These are phyloP conservation scores for Pollenia labialis DNA, from an alignment of 2,888 invertebrate species.

Conservation along the genomic window DNA sequence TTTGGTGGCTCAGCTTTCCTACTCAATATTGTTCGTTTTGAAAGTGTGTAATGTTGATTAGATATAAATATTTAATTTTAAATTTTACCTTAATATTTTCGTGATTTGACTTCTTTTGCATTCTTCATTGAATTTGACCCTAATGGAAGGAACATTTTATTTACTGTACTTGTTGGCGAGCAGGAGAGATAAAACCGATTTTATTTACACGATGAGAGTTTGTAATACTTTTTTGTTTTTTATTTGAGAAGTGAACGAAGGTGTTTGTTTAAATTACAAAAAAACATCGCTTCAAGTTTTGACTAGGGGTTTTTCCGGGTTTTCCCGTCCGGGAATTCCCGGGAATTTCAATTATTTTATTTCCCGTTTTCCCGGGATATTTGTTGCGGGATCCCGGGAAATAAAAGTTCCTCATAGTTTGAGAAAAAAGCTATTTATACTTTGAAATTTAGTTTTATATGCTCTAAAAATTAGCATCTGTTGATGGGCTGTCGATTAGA, in stretches of 20 bases:
- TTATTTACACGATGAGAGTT: not conserved
- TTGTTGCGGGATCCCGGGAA: no score
- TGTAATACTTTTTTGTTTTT: not conserved
- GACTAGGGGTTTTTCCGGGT: no score
- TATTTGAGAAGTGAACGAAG: not conserved
- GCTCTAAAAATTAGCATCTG: no score
- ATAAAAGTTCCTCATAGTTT: no score
- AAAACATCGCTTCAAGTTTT: no score
- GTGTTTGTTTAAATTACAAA: not conserved
- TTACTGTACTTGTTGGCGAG: not conserved
- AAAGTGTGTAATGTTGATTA: constrained; percentile 61
- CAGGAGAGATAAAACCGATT: not conserved
- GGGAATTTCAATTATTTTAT: no score
- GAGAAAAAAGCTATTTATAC: no score
- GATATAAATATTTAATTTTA: constrained; percentile 69
- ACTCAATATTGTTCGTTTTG: constrained; percentile 19
- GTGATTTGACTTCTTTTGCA: not conserved
- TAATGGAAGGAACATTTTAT: constrained; percentile 45
- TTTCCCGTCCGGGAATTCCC: no score
- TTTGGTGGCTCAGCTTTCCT: not conserved
- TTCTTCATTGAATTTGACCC: constrained; percentile 7
- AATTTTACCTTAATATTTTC: constrained; percentile 40
- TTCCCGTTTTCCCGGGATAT: no score
- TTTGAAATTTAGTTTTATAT: no score
- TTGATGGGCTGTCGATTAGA: no score